Evolutionary conservation across 2,797 vertebrate genomes (phyloP).

Genomic region (Mormyrus hasselquistii): DNA sequence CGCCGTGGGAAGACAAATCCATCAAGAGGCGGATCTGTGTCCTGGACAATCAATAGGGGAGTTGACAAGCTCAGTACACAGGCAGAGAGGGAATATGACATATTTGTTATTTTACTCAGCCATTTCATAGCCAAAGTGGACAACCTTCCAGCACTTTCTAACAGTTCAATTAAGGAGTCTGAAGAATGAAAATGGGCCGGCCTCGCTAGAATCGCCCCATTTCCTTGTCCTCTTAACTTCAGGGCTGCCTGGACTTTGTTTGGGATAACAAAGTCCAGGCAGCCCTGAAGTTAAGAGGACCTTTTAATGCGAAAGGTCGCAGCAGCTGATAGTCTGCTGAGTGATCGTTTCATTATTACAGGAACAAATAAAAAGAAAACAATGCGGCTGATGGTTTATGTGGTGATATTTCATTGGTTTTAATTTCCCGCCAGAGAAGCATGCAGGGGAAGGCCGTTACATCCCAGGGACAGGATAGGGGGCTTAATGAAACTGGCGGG

Average conservation of each 20-base stretch:
- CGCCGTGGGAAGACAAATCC: constrained; percentile 32
- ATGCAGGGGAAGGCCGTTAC: not conserved
- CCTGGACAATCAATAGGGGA: constrained; percentile 30
- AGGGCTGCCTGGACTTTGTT: not conserved
- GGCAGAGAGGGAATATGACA: constrained; percentile 25
- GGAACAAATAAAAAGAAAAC: constrained; percentile 63
- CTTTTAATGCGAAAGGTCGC: constrained; percentile 53
- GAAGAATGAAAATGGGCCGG: not conserved
- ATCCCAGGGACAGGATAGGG: constrained; percentile 11
- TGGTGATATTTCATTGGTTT: constrained; percentile 57
- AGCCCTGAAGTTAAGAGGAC: no score
- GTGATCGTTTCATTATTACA: constrained; percentile 63
- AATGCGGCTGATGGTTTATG: constrained; percentile 38
- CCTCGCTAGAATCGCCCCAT: not conserved
- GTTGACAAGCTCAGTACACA: constrained; percentile 35
- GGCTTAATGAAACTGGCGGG: constrained; percentile 28
- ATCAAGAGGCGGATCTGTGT: constrained; percentile 44
- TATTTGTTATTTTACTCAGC: constrained; percentile 27
- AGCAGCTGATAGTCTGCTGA: constrained; percentile 60
- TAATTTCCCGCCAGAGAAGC: constrained; percentile 60
- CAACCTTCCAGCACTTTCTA: constrained; percentile 10
- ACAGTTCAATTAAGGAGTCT: constrained; percentile 20
- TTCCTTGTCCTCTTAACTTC: not conserved
- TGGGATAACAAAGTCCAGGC: not conserved
- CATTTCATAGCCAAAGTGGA: constrained; percentile 25